Conservation (phyloP, 2,888 invertebrate species). For the Chouioia cunea region DNA sequence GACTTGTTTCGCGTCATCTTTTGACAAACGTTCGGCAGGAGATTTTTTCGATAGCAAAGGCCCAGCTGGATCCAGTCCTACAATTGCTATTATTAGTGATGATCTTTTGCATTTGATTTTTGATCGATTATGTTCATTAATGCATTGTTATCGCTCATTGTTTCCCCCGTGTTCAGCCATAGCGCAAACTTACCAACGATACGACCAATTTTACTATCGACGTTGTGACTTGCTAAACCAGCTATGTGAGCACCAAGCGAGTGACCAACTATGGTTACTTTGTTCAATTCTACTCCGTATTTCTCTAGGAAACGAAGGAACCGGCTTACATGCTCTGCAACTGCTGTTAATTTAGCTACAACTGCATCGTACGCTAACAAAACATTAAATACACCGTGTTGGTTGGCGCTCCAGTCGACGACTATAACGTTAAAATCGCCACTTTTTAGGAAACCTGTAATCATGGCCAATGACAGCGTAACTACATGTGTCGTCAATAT, state of each 20-base stretch:
- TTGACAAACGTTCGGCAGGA: constrained; percentile 58
- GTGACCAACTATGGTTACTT: constrained; percentile 54
- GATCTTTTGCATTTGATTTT: too few species aligned
- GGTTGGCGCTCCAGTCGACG: constrained; percentile 52
- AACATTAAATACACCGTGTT: constrained; percentile 1
- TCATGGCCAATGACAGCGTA: neutral
- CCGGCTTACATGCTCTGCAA: too few species aligned
- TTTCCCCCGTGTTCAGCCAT: too few species aligned
- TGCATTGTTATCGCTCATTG: too few species aligned
- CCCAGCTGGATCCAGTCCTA: constrained; percentile 67
- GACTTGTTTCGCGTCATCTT: constrained; percentile 63
- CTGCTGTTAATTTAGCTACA: constrained; percentile 37
- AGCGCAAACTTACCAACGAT: constrained; percentile 55
- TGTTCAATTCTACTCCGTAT: constrained; percentile 49
- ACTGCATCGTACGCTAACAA: constrained; percentile 47
- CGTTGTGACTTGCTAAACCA: constrained; percentile 52
- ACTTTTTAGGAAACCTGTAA: constrained; percentile 47
- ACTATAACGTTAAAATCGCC: constrained; percentile 55
- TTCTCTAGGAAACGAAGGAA: constrained; percentile 48
- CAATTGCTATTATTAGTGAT: too few species aligned
- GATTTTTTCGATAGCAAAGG: constrained; percentile 59
- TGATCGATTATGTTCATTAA: too few species aligned
- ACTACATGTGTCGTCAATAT: neutral
- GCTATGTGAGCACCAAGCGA: constrained; percentile 59
- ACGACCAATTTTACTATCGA: constrained; percentile 46